Conservation (phyloP, 2,797 vertebrate genomes). For the Falco peregrinus region DNA sequence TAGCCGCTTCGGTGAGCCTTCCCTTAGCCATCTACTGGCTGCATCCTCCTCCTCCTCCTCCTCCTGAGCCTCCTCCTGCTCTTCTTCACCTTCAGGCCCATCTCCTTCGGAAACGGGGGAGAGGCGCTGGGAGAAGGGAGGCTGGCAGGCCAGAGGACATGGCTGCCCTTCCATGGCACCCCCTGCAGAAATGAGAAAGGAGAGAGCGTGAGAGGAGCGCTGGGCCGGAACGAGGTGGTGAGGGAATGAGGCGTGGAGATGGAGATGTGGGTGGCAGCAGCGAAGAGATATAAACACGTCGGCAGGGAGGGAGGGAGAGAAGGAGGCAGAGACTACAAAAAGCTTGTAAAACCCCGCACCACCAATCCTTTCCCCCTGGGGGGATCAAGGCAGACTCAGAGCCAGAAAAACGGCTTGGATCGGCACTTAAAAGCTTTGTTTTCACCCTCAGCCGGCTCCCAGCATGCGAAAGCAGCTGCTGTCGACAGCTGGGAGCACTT, state of each 20-base stretch:
- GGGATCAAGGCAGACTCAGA: neutral
- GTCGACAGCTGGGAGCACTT: neutral
- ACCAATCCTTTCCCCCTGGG: neutral
- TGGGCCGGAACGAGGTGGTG: fast-evolving
- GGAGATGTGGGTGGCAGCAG: neutral
- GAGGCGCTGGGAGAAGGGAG: neutral
- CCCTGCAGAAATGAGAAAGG: neutral
- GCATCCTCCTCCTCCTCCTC: neutral
- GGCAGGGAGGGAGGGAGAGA: too few relatives aligned
- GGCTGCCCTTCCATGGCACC: neutral
- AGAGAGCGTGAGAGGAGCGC: neutral
- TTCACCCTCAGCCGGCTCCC: neutral
- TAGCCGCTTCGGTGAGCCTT: neutral
- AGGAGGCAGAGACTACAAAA: too few relatives aligned
- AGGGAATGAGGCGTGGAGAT: neutral
- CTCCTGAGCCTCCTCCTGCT: neutral
- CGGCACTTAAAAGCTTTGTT: neutral
- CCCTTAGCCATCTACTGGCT: fast-evolving
- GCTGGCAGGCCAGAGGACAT: neutral
- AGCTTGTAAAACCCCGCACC: neutral
- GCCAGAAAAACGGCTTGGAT: too few relatives aligned
- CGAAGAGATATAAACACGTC: too few relatives aligned
- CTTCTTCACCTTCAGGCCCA: neutral
- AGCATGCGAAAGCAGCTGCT: neutral
- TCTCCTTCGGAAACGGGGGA: neutral